Evolutionary conservation across 2,113 vertebrate species (phyloP), one percentile per base, ranked within the genome.

Genomic region (Petrocephalus zakoni): DNA sequence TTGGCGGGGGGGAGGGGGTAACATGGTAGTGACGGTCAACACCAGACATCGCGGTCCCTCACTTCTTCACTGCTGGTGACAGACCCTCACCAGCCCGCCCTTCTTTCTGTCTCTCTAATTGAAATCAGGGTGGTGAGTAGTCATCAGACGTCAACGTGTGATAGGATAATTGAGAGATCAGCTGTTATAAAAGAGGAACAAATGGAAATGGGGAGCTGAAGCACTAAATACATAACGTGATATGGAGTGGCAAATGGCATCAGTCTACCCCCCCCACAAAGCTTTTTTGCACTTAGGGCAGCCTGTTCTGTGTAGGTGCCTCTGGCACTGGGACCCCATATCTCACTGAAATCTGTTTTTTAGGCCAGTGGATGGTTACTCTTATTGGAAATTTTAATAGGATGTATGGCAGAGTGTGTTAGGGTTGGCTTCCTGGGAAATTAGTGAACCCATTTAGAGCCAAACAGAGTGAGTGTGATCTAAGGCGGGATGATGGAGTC

Each of bases 281-380:
- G 29, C 29, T 7, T 34, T 37, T 75, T 11, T 72, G 25, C 68
- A 72, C 68, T 37, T 42, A 78, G 25, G 19, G 72, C 15, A 5
- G 72, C 72, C 72, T 42, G 10, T 29, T 68, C 61, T 68, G 9
- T 68, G 61, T n/a, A 68, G 10, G 61, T 68, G 61, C 61, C 61
- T 25, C 3, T 64, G n/a, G 61, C 61, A 29, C n/a, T 11, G 25
- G 4, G 61, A 13, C n/a, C 61, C 61, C 10, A 10, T 68, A 42
- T 83, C 81, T 19, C 81, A 83, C n/a, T 22, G 42, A 47, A 49
- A 46, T 53, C 81, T 81, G 25, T 88, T 46, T 86, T 88, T 87
- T 21, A 47, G 61, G 58, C 15, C 22, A 51, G 42, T 8, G 47
- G 21, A 51, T 19, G 25, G 11, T 52, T 58, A 53, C 9, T 29